Base-by-base conservation (phyloP, 2,888 invertebrate species). In the Zelleria hepariella region DNA sequence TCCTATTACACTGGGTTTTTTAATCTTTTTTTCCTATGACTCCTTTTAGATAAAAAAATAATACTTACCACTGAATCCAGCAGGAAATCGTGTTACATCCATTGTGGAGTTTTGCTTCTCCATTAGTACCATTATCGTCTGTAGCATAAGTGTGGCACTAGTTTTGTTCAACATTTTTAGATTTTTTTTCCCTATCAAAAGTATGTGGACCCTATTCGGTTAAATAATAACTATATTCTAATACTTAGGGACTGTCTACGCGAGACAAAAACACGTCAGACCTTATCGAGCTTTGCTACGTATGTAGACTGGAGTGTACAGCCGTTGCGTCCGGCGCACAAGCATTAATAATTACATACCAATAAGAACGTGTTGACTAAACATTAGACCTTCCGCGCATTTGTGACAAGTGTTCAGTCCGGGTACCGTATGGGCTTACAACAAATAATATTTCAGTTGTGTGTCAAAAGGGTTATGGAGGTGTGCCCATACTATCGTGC, bases 91-190 rank as follows among this genome's bases (percentile, higher is more conserved):
- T 7, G 82, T 85, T 58, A 84, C 82, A 63, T 78, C 79, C 2
- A 58, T 58, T 1, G 86, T 79, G 6, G 83, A 74, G 72, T 89
- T 88, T 61, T 87, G 86, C 64, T 87, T 86, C 63, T 87, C 83
- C 84, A 89, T 86, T 62, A 89, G 70, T 61, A 88, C 80, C 82
- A 89, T 84, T 58, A 89, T 86, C 25, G 89, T 89, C 63, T 89
- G 89, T 61, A 89, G 76, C 89, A 89, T 86, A 64, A 89, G 66
- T 55, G 86, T 82, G 1, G 88, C 87, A 80, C 87, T 86, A 15
- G 89, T 88, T 62, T 71, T 80, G 67, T 89, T 89, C 67, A 79
- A 76, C 21, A 53, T 53, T 55, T 55, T 32, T 7, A 27, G 7
- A 53, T 0, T 3, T n/a, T 10, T 53, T 6, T n/a, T 10, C 1